Conservation (phyloP, 2,113 vertebrate species). For the Miniopterus natalensis region DNA sequence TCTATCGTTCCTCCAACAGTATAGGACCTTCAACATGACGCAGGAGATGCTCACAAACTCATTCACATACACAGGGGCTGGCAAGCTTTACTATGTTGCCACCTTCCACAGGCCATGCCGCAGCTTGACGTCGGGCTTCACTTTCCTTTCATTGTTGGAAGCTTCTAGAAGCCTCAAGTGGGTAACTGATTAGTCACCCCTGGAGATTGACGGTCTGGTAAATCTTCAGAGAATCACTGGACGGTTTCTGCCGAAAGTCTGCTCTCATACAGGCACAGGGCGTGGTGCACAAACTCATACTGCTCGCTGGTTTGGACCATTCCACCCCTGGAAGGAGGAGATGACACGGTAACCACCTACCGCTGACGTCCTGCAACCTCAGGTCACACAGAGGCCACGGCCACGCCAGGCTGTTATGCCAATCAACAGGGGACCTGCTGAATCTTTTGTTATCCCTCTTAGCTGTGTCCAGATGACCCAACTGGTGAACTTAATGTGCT, state of each 20-base stretch:
- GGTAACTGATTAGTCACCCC: constrained; percentile 87
- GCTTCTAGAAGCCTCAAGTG: constrained; percentile 86
- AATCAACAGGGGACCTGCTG: neutral
- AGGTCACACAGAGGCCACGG: neutral
- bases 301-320: constrained; percentile 99
- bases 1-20: constrained; percentile 79
- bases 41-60: constrained; percentile 86
- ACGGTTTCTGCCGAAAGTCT: constrained; percentile 91
- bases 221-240: constrained; percentile 88
- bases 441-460: neutral
- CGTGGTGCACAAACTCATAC: constrained; percentile 98
- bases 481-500: neutral
- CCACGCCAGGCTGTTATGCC: neutral
- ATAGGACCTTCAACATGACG: constrained; percentile 84
- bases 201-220: constrained; percentile 72
- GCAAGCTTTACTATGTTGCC: constrained; percentile 72
- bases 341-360: neutral
- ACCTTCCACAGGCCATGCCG: constrained; percentile 68
- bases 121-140: constrained; percentile 76
- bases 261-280: constrained; percentile 94
- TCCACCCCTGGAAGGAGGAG: constrained; percentile 91
- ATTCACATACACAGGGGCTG: constrained; percentile 85
- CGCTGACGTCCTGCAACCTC: neutral
- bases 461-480: neutral
- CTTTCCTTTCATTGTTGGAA: constrained; percentile 74